A percentile compares a stretch with the other conserved stretches of the same genome.
These are phyloP conservation scores for Tanytarsus gracilentus DNA, from an alignment of 2,888 invertebrate species.

Conservation along the genomic window DNA sequence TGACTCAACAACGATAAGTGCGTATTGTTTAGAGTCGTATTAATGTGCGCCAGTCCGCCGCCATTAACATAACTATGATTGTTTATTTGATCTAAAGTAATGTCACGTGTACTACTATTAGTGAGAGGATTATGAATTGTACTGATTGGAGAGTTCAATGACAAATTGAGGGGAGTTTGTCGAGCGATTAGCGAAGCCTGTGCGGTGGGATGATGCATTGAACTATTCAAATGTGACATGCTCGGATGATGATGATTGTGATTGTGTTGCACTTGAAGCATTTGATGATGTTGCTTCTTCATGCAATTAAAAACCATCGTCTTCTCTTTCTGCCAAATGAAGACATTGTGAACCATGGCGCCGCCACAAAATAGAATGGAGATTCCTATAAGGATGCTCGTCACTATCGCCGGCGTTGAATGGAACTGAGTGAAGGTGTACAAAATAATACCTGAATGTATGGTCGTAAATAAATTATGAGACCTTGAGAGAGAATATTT, in stretches of 20 bases:
- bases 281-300: constrained; percentile 36
- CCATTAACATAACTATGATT: constrained; percentile 28
- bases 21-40: constrained; percentile 32
- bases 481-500: background rate
- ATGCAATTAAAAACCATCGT: constrained; percentile 47
- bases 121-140: constrained; percentile 31
- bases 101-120: constrained; percentile 31
- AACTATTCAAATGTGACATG: constrained; percentile 33
- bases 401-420: constrained; percentile 83
- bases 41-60: constrained; percentile 30
- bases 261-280: constrained; percentile 37
- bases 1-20: constrained; percentile 34
- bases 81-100: constrained; percentile 28
- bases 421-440: constrained; percentile 89
- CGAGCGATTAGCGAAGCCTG: constrained; percentile 14
- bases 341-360: constrained; percentile 90
- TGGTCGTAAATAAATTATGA: constrained; percentile 27
- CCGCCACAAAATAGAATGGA: constrained; percentile 88
- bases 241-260: constrained; percentile 35
- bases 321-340: constrained; percentile 88
- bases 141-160: constrained; percentile 26
- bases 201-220: constrained; percentile 34
- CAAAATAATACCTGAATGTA: constrained; percentile 71
- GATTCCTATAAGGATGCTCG: constrained; percentile 80
- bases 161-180: constrained; percentile 30